Conservation (phyloP, 2,888 invertebrate species). For the Cacoxenus indagator region DNA sequence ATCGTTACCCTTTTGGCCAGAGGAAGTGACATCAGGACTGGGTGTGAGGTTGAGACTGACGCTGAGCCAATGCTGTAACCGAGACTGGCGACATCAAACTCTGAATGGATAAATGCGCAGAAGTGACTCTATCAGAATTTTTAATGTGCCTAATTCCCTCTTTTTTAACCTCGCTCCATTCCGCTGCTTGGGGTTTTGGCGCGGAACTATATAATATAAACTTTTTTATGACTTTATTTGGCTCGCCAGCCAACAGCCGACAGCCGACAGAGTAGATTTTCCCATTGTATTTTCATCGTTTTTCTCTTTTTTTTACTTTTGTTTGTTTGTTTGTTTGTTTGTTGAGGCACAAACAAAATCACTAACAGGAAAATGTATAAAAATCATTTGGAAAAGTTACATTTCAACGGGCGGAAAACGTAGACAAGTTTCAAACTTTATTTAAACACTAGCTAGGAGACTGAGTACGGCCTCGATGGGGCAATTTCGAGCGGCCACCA, state of each 20-base stretch:
- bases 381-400: slow-evolving; percentile 18
- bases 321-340: background rate
- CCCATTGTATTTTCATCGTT: background rate
- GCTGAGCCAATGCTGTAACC: too few species aligned
- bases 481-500: background rate
- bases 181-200: slow-evolving; percentile 6
- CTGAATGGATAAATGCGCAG: background rate
- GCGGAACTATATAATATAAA: slow-evolving; percentile 17
- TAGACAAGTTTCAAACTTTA: slow-evolving; percentile 20
- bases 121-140: slow-evolving; percentile 13
- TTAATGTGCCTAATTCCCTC: slow-evolving; percentile 17
- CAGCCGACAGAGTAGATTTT: slow-evolving; percentile 12
- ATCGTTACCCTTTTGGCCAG: background rate
- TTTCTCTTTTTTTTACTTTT: background rate
- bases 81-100: background rate
- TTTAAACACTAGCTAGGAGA: slow-evolving; percentile 20
- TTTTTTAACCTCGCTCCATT: background rate
- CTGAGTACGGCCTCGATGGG: too few species aligned
- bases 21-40: background rate
- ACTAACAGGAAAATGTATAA: slow-evolving; percentile 6
- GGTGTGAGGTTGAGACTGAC: too few species aligned
- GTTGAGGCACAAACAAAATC: background rate
- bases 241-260: too few species aligned
- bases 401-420: background rate
- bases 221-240: slow-evolving; percentile 22